Evolutionary conservation across 1,140 invertebrate species (phyloP).

Genomic region (Mycetomoellerius zeteki): DNA sequence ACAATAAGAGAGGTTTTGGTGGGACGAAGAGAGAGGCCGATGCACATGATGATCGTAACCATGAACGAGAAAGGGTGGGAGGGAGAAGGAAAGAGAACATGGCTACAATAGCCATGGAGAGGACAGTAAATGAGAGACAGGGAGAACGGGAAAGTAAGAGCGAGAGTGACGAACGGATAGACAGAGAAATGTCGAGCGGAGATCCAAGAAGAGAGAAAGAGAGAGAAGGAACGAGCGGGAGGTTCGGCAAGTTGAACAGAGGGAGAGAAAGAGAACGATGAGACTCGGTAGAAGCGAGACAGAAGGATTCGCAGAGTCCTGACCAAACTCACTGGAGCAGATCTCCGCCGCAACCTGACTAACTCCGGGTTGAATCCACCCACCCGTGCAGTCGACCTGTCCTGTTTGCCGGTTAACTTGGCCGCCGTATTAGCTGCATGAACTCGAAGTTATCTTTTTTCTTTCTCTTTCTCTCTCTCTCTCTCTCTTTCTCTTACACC

Average conservation of each 20-base stretch:
- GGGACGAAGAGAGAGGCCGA: conserved; percentile 9
- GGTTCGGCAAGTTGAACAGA: conserved; percentile 16
- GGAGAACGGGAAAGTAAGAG: conserved; percentile 31
- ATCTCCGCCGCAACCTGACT: conserved; percentile 71
- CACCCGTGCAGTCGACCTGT: conserved; percentile 71
- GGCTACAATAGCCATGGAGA: conserved; percentile 45
- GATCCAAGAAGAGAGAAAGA: neutral
- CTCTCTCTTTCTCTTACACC: neutral
- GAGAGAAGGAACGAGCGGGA: neutral
- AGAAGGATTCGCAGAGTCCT: conserved; percentile 54
- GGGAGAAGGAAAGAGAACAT: conserved; percentile 7
- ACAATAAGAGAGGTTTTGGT: conserved; percentile 60
- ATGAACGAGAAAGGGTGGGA: neutral
- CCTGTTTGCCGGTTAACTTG: conserved; percentile 67
- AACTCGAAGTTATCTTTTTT: conserved; percentile 40
- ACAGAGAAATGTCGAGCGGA: conserved; percentile 18
- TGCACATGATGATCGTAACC: conserved; percentile 40
- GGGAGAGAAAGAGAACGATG: neutral
- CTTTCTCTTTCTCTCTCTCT: neutral
- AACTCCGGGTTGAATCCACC: conserved; percentile 69
- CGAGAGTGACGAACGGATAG: conserved; percentile 53
- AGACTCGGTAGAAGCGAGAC: conserved; percentile 13
- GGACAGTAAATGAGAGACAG: conserved; percentile 34
- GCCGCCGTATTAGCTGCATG: conserved; percentile 60
- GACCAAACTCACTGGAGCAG: conserved; percentile 70